Conservation (phyloP, 2,888 invertebrate genomes). For the Drosophila mulleri region DNA sequence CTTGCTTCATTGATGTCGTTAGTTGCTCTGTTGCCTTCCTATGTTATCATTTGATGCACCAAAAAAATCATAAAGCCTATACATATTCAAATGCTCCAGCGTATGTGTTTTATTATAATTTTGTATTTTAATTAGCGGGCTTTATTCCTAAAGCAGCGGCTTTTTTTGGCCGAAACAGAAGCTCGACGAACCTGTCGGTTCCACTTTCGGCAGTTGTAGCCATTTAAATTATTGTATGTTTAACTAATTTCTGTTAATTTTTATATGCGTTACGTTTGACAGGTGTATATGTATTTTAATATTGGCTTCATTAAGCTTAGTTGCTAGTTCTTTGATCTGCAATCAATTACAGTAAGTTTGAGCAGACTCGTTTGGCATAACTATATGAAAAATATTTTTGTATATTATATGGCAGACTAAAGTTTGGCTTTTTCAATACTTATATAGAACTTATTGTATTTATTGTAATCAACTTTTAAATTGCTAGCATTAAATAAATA, state of each 20-base stretch:
- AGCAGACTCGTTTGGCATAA: neutral
- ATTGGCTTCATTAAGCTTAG: neutral
- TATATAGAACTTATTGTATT: neutral
- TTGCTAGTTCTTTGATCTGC: neutral
- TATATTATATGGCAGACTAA: neutral
- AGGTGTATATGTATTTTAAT: constrained; percentile 32
- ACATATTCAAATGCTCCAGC: constrained; percentile 68
- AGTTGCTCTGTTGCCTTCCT: constrained; percentile 9
- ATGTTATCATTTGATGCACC: constrained; percentile 36
- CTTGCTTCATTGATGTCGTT: constrained; percentile 9
- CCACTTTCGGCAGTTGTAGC: constrained; percentile 66
- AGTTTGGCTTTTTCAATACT: neutral
- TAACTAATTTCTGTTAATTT: constrained; percentile 71
- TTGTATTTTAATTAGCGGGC: constrained; percentile 62
- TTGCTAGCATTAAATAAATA: neutral
- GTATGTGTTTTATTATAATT: constrained; percentile 70
- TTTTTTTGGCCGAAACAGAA: constrained; percentile 60
- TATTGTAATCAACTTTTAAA: neutral
- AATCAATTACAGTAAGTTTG: neutral
- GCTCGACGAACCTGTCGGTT: constrained; percentile 72
- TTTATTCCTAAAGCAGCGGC: constrained; percentile 34
- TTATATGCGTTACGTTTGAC: constrained; percentile 59
- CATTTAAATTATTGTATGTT: constrained; percentile 71
- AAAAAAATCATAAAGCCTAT: constrained; percentile 51
- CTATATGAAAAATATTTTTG: no score